Evolutionary conservation across 1,140 invertebrate genomes (phyloP).

Genomic region (Drosophila varians): DNA sequence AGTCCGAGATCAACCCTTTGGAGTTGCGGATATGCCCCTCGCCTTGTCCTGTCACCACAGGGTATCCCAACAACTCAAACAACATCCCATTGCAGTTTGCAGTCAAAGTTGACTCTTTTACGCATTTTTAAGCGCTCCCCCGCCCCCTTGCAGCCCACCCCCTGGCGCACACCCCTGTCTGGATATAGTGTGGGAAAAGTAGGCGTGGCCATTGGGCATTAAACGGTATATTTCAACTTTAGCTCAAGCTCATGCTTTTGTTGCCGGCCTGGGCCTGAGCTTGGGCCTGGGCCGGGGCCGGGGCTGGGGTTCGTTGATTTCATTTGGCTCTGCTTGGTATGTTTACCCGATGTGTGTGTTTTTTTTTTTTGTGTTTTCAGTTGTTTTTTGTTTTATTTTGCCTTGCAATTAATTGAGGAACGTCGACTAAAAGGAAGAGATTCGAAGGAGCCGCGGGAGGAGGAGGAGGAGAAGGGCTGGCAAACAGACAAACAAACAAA

Average conservation of each 20-base stretch:
- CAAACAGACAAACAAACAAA: slow-evolving; percentile 29
- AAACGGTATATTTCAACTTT: slow-evolving; percentile 76
- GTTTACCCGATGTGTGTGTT: slow-evolving; percentile 49
- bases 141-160: background rate
- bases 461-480: background rate
- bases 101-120: slow-evolving; percentile 79
- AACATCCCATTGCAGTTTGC: slow-evolving; percentile 58
- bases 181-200: slow-evolving; percentile 72
- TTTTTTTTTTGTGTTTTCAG: slow-evolving; percentile 10
- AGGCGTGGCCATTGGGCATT: slow-evolving; percentile 75
- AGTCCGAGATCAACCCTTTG: background rate
- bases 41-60: background rate
- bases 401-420: slow-evolving; percentile 77
- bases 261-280: slow-evolving; percentile 10
- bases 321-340: slow-evolving; percentile 60
- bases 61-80: slow-evolving; percentile 46
- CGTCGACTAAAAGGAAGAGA: slow-evolving; percentile 55
- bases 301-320: slow-evolving; percentile 59
- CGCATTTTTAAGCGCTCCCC: slow-evolving; percentile 68
- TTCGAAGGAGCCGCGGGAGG: slow-evolving; percentile 14
- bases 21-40: no score
- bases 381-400: slow-evolving; percentile 39
- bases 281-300: no score
- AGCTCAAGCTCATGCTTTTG: slow-evolving; percentile 68
- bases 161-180: slow-evolving; percentile 7